Evolutionary conservation across 2,797 vertebrate genomes (phyloP).

Genomic region (Triplophysa yarkandensis): DNA sequence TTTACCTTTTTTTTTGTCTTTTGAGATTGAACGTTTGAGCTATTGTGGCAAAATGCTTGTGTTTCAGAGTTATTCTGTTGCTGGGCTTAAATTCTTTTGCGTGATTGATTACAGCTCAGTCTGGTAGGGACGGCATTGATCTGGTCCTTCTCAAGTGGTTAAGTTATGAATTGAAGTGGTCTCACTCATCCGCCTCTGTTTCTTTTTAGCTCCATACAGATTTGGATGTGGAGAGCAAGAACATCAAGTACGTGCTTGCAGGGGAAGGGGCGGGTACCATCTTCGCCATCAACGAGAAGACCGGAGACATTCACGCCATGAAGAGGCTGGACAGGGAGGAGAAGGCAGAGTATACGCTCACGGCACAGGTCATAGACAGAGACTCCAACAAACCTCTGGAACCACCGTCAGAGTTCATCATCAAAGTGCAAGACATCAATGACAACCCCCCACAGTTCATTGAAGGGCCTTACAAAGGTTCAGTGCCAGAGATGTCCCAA

Average conservation of each 20-base stretch:
- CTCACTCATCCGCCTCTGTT: conserved; percentile 40
- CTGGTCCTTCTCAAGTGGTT: conserved; percentile 12
- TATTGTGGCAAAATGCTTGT: conserved; percentile 46
- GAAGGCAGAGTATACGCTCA: conserved; percentile 95
- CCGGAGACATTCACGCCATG: conserved; percentile 98
- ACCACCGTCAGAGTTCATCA: conserved; percentile 96
- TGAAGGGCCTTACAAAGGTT: conserved; percentile 90
- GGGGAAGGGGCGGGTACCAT: conserved; percentile 97
- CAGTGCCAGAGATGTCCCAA: conserved; percentile 93
- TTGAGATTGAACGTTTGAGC: conserved; percentile 46
- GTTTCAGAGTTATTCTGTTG: conserved; percentile 23
- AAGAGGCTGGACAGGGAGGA: conserved; percentile 97
- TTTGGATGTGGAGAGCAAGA: conserved; percentile 87
- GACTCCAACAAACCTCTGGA: conserved; percentile 90
- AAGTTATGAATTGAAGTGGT: conserved; percentile 5
- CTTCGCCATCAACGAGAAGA: conserved; percentile 95
- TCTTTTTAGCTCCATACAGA: conserved; percentile 89
- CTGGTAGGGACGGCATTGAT: conserved; percentile 31
- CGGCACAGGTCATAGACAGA: conserved; percentile 90
- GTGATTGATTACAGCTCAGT: conserved; percentile 46
- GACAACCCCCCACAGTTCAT: conserved; percentile 95
- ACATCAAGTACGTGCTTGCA: conserved; percentile 93
- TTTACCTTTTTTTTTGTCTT: conserved; percentile 43
- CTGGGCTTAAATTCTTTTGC: conserved; percentile 28
- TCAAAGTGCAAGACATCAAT: conserved; percentile 99